These are phyloP conservation scores for Acanthosepion pharaonis DNA, from an alignment of 2,888 invertebrate genomes.

Conservation along the genomic window DNA sequence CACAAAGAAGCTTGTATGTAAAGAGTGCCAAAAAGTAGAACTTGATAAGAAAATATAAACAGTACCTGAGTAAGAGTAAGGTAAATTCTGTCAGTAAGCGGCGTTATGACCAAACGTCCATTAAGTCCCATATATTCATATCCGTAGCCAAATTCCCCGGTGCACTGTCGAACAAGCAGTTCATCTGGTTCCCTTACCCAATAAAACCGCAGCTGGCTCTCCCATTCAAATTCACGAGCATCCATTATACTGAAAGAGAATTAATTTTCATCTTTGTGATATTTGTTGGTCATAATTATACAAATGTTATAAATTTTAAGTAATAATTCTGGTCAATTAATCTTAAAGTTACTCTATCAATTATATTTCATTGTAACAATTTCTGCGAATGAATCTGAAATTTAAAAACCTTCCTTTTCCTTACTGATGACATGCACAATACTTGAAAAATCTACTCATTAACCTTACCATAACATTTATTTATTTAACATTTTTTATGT, in stretches of 20 bases:
- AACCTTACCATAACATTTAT: no score
- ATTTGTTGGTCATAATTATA: no score
- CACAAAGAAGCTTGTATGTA: neutral
- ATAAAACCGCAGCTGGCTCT: conserved; percentile 92
- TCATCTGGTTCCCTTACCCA: conserved; percentile 89
- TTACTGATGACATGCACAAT: no score
- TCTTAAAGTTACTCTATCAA: no score
- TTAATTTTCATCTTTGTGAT: neutral
- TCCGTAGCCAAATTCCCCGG: conserved; percentile 89
- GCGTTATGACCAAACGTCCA: conserved; percentile 91
- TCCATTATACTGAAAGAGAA: conserved; percentile 82
- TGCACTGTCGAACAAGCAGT: conserved; percentile 86
- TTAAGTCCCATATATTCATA: conserved; percentile 97
- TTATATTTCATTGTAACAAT: no score
- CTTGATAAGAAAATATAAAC: neutral
- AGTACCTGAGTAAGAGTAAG: conserved; percentile 87
- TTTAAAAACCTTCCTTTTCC: no score
- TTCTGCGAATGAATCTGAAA: no score
- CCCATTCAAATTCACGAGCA: conserved; percentile 92
- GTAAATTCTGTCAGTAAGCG: conserved; percentile 92
- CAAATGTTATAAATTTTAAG: no score
- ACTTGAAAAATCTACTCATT: no score
- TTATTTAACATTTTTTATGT: no score
- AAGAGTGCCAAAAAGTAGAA: neutral
- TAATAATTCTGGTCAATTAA: neutral